Evolutionary conservation across 2,888 invertebrate species (phyloP).

Genomic region (Drosophila dives): DNA sequence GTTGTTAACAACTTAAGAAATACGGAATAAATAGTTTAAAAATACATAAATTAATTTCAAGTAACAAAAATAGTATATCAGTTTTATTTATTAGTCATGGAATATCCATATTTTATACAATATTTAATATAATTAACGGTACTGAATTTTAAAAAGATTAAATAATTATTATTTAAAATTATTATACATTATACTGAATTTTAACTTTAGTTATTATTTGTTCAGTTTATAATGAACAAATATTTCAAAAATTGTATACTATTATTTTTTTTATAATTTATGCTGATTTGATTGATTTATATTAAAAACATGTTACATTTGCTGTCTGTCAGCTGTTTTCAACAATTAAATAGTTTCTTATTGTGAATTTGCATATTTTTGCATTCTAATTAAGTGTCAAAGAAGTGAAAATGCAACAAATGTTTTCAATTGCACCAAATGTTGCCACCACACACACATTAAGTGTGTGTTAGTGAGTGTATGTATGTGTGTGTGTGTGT

Average conservation of each 20-base stretch:
- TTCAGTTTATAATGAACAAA: background rate
- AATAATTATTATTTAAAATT: background rate
- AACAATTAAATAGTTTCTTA: conserved; percentile 19
- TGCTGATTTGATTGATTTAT: background rate
- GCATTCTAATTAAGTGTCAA: conserved; percentile 61
- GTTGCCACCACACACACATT: conserved; percentile 18
- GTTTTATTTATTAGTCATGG: background rate
- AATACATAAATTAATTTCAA: conserved; percentile 2
- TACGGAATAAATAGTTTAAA: conserved; percentile 24
- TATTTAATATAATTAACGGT: background rate
- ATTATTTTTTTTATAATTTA: background rate
- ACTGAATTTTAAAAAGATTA: background rate
- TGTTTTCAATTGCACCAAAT: conserved; percentile 50
- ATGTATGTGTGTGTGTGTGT: conserved; percentile 3
- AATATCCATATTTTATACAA: background rate
- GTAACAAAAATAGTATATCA: background rate
- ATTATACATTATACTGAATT: background rate
- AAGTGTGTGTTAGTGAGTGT: background rate
- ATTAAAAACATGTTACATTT: conserved; percentile 15
- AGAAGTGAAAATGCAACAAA: conserved; percentile 57
- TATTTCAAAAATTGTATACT: too few species aligned
- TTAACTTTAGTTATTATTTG: background rate
- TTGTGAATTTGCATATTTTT: conserved; percentile 46
- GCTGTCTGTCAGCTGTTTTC: conserved; percentile 1
- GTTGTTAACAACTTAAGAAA: conserved; percentile 39